A percentile compares a stretch with the other conserved stretches of the same genome.
Evolutionary conservation across 2,888 invertebrate species (phyloP).

Genomic region (Machimus rusticus): DNA sequence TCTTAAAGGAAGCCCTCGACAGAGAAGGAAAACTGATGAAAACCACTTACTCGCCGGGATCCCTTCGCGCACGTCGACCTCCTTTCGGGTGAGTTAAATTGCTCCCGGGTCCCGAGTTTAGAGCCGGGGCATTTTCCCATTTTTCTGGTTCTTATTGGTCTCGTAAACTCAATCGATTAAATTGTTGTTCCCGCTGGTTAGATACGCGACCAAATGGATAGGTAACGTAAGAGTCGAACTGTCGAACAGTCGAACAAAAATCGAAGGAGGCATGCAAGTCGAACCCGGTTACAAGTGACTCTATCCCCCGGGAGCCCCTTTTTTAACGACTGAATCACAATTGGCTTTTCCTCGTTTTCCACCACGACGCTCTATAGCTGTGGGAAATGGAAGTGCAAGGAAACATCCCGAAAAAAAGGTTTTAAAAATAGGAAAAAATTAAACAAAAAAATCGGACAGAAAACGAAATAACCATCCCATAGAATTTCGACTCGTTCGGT

Average conservation of each 20-base stretch:
- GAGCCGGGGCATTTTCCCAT: not conserved
- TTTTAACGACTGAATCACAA: conserved; percentile 28
- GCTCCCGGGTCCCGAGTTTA: not conserved
- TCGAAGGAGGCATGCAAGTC: not conserved
- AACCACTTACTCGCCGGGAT: not conserved
- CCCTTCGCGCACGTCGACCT: not conserved
- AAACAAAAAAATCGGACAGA: not conserved
- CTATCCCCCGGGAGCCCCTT: not conserved
- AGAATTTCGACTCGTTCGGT: not conserved
- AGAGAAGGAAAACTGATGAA: conserved; percentile 14
- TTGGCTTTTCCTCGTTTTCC: conserved; percentile 6
- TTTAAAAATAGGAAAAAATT: not conserved
- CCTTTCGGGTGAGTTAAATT: conserved; percentile 4
- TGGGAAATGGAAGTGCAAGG: not conserved
- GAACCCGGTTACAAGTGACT: not conserved
- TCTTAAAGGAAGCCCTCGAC: not conserved
- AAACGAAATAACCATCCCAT: not conserved
- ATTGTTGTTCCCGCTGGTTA: conserved; percentile 7
- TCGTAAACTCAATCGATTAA: conserved; percentile 22
- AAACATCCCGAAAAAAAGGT: not conserved
- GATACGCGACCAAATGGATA: not conserved
- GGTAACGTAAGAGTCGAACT: not conserved
- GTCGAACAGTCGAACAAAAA: not conserved
- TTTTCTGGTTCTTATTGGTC: conserved; percentile 3
- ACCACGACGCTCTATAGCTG: not conserved